A percentile compares a stretch with the other conserved stretches of the same genome.
Conservation (phyloP, 2,113 vertebrate genomes). For the Callaeas wilsoni region DNA sequence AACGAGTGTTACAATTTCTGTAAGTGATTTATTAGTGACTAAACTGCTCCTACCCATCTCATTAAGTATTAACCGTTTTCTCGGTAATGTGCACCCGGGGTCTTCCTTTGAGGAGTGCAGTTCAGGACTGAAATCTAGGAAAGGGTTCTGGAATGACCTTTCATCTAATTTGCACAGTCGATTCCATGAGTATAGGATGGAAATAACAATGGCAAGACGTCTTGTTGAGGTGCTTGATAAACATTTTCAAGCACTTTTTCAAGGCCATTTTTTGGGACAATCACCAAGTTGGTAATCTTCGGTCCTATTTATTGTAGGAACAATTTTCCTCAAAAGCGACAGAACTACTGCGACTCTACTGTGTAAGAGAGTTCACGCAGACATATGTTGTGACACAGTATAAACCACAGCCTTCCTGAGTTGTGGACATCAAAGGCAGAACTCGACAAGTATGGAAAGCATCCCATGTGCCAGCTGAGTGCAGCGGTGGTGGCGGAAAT, state of each 20-base stretch:
- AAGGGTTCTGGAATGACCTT: background rate
- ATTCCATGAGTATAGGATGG: background rate
- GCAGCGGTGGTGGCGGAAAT: background rate
- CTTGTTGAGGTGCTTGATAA: background rate
- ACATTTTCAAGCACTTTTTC: background rate
- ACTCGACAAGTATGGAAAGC: background rate
- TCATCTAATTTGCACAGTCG: background rate
- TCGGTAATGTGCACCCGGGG: background rate
- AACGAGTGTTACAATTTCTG: background rate
- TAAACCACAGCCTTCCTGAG: background rate
- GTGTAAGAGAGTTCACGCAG: background rate
- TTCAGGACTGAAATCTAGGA: background rate
- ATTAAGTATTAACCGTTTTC: background rate
- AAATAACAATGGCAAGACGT: background rate
- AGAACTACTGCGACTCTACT: background rate
- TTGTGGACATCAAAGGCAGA: background rate
- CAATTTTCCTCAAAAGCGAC: background rate
- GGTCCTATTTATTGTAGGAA: background rate
- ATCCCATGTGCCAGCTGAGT: background rate
- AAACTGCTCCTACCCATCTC: background rate
- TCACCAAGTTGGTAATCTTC: background rate
- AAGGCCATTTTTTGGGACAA: background rate
- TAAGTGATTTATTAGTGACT: background rate
- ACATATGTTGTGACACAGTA: background rate
- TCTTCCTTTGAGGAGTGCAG: background rate